Conservation (phyloP, 2,113 vertebrate species). For the Microcebus ravelobensis region DNA sequence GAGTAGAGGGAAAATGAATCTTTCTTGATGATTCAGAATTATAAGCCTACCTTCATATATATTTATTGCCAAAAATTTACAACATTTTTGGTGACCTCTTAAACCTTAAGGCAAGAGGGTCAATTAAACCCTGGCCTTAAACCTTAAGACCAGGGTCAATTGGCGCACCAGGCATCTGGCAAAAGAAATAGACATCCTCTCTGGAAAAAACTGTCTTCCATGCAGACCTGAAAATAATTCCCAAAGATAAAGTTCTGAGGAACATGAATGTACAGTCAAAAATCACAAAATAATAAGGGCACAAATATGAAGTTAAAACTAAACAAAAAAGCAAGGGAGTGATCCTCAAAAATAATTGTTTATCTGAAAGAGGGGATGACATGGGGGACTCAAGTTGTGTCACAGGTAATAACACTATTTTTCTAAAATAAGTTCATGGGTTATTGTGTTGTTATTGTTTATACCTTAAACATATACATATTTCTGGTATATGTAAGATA, state of each 20-base stretch:
- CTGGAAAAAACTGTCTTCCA: background rate
- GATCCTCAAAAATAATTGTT: background rate
- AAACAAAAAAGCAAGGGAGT: background rate
- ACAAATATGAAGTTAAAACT: background rate
- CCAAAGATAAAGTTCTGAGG: background rate
- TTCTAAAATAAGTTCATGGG: background rate
- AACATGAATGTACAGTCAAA: background rate
- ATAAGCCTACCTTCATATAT: background rate
- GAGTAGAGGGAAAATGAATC: background rate
- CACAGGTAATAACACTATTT: background rate
- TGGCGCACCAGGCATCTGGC: background rate
- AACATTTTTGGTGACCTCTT: background rate
- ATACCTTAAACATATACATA: background rate
- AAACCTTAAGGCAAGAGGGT: background rate
- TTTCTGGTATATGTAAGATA: background rate
- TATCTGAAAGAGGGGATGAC: background rate
- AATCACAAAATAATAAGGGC: background rate
- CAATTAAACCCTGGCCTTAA: too few relatives aligned
- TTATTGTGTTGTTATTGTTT: background rate
- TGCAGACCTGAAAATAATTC: background rate
- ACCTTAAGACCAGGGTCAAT: background rate
- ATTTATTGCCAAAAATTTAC: background rate
- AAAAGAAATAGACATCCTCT: background rate
- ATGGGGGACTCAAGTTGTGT: background rate
- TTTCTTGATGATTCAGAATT: conserved; percentile 34